These are phyloP conservation scores for Cephus cinctus DNA, from an alignment of 1,140 invertebrate species.

Conservation along the genomic window DNA sequence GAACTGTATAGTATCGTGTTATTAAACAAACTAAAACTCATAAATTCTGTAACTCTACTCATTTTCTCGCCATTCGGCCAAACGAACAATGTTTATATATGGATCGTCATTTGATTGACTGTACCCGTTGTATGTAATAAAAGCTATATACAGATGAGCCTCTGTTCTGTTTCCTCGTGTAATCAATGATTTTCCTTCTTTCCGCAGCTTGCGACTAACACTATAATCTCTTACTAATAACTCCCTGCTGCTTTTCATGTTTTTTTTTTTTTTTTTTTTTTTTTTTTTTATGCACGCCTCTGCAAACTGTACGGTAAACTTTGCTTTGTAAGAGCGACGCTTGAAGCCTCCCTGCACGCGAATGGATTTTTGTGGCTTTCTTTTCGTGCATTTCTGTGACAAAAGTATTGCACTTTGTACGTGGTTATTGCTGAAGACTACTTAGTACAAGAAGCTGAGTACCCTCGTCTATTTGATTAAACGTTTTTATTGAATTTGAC, in stretches of 20 bases:
- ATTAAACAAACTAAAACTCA: too few species aligned
- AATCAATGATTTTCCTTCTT: slow-evolving; percentile 27
- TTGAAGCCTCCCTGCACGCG: too few species aligned
- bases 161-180: slow-evolving; percentile 37
- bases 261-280: slow-evolving; percentile 2
- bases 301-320: too few species aligned
- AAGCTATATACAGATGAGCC: slow-evolving; percentile 35
- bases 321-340: too few species aligned
- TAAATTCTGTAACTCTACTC: background rate
- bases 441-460: too few species aligned
- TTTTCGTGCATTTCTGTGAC: too few species aligned
- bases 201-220: slow-evolving; percentile 47
- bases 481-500: too few species aligned
- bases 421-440: too few species aligned
- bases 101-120: slow-evolving; percentile 16
- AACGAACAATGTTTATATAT: slow-evolving; percentile 2
- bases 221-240: slow-evolving; percentile 44
- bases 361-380: too few species aligned
- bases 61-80: background rate
- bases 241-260: background rate
- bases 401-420: too few species aligned
- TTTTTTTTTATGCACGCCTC: slow-evolving; percentile 3
- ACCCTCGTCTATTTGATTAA: too few species aligned
- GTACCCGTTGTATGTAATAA: slow-evolving; percentile 41
- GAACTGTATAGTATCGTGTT: too few species aligned